These are phyloP conservation scores for Drosophila nr. perissopoda DNA, from an alignment of 2,888 invertebrate genomes.

Conservation along the genomic window DNA sequence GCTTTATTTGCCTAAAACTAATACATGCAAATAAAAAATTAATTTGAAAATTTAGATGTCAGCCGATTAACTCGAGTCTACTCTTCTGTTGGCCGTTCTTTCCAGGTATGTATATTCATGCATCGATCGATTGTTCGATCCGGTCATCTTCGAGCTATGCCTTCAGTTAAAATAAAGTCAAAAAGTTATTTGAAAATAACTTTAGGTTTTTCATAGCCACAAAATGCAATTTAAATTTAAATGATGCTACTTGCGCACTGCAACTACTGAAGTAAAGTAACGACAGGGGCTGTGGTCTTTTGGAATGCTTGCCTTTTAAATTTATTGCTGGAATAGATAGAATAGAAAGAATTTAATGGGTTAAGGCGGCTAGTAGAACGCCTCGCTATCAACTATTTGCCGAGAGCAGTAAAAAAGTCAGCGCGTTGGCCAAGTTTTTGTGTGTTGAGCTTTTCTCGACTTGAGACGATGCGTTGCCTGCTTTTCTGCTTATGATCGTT, in stretches of 20 bases:
- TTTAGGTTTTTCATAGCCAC: neutral
- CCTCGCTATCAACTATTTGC: conserved; percentile 68
- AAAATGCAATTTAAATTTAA: conserved; percentile 15
- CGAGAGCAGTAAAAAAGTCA: conserved; percentile 72
- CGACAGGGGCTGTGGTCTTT: neutral
- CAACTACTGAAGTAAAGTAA: neutral
- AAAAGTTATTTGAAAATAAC: neutral
- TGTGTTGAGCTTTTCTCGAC: conserved; percentile 29
- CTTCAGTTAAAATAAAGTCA: neutral
- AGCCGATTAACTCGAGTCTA: neutral
- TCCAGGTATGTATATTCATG: neutral
- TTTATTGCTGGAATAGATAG: conserved; percentile 39
- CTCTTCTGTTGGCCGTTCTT: neutral
- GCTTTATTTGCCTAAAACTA: neutral
- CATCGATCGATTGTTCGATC: neutral
- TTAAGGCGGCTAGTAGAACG: conserved; percentile 64
- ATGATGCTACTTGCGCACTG: neutral
- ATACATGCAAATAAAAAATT: neutral
- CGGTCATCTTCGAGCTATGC: neutral
- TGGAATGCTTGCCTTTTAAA: conserved; percentile 14
- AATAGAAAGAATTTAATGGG: conserved; percentile 66
- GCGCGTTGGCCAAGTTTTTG: conserved; percentile 57
- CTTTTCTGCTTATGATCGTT: conserved; percentile 67
- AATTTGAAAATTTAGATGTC: neutral
- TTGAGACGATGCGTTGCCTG: conserved; percentile 31